Base-by-base conservation (phyloP, 1,140 invertebrate species). In the Brachionus calyciflorus region DNA sequence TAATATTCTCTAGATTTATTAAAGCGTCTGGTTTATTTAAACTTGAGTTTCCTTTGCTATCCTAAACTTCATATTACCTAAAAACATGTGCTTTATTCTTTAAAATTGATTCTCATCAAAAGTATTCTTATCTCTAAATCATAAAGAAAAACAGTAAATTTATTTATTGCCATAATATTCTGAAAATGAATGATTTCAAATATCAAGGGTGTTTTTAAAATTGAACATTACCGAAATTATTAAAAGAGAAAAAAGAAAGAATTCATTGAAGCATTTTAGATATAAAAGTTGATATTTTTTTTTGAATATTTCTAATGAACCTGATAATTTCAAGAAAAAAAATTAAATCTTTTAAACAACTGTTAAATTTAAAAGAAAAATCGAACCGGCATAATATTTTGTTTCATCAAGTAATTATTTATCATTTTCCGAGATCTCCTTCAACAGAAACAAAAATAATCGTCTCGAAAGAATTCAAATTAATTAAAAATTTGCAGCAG, bases 241-340 rank as follows among this genome's bases (percentile, higher is more conserved):
- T n/a, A n/a, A n/a, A n/a, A n/a, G n/a, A n/a, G n/a, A 33, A 33
- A 9, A 17, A 21, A 14, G 5, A 60, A 60, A 33, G 19, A 33
- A 60, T 26, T 60, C 33, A 60, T 33, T 60, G 26, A 60, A 33
- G 28, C 28, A 60, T 60, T 60, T 33, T 33, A 60, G 55, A 60
- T 60, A 30, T 30, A 33, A 28, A 30, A 33, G 55, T 60, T 33
- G 55, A 60, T 60, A 60, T 60, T 60, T 26, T 17, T 33, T 60
- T 37, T 60, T 60, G 60, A 65, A 46, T 44, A 65, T 65, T 65
- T 44, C 60, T 65, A 65, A 65, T 65, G 60, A 65, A 65, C 60
- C 60, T 65, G 60, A 65, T 65, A 44, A 65, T 65, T 65, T 65
- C n/a, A 44, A n/a, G n/a, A n/a, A 21, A 44, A 24, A 14, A 14